A percentile compares a stretch with the other conserved stretches of the same genome.
Evolutionary conservation across 2,888 invertebrate species (phyloP).

Genomic region (Eupeodes latifasciatus): DNA sequence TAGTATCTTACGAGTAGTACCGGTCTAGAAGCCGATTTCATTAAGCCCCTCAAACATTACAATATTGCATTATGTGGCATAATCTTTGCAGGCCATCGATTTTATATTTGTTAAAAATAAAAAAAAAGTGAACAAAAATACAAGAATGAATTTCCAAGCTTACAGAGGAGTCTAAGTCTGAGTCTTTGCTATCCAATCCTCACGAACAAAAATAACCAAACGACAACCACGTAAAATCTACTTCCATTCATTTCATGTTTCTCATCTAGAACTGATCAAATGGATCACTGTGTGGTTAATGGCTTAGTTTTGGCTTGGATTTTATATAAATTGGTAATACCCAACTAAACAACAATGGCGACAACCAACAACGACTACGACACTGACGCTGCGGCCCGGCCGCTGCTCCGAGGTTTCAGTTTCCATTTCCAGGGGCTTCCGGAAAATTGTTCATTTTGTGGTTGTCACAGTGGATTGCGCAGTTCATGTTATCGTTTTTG

Average conservation of each 20-base stretch:
- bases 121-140: conserved; percentile 22
- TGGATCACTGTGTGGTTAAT: conserved; percentile 61
- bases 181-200: conserved; percentile 5
- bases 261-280: conserved; percentile 48
- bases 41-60: conserved; percentile 19
- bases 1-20: background rate
- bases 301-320: conserved; percentile 28
- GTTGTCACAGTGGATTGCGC: conserved; percentile 61
- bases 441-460: conserved; percentile 66
- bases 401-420: background rate
- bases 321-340: background rate
- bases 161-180: background rate
- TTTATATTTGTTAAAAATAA: conserved; percentile 7
- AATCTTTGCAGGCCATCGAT: conserved; percentile 74
- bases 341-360: background rate
- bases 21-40: conserved; percentile 17
- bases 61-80: conserved; percentile 44
- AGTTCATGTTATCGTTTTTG: conserved; percentile 50
- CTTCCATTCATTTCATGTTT: conserved; percentile 22
- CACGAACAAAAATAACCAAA: conserved; percentile 43
- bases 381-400: background rate
- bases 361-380: background rate
- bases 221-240: conserved; percentile 38
- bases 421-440: conserved; percentile 53
- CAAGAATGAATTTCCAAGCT: conserved; percentile 33